Conservation (phyloP, 1,140 invertebrate genomes). For the Pseudomyrmex sp. region DNA sequence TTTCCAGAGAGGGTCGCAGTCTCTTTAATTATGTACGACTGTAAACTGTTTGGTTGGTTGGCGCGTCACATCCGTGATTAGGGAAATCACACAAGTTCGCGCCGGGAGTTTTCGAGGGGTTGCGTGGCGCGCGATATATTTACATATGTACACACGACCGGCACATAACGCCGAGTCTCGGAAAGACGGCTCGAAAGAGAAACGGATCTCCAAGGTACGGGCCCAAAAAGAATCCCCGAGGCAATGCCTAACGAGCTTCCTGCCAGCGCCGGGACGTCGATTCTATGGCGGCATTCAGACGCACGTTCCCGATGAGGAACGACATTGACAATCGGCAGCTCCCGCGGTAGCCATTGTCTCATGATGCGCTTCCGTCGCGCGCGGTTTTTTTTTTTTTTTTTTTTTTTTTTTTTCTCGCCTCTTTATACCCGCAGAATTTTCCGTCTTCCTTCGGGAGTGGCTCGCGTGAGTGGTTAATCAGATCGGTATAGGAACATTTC, state of each 20-base stretch:
- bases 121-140: constrained; percentile 9
- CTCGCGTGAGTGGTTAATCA: background rate
- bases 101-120: background rate
- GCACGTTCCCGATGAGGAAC: constrained; percentile 25
- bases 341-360: constrained; percentile 65
- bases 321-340: constrained; percentile 69
- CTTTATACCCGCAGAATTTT: constrained; percentile 15
- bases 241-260: constrained; percentile 75
- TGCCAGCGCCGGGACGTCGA: constrained; percentile 57
- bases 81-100: background rate
- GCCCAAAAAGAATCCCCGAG: constrained; percentile 57
- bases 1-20: background rate
- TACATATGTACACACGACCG: constrained; percentile 6
- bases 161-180: background rate
- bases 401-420: background rate
- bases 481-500: background rate
- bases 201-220: constrained; percentile 43
- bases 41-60: background rate
- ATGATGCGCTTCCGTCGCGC: constrained; percentile 24
- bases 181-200: background rate
- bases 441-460: constrained; percentile 9
- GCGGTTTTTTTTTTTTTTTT: constrained; percentile 28
- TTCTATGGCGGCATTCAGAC: constrained; percentile 65
- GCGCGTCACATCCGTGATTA: constrained; percentile 33
- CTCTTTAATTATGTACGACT: constrained; percentile 1